A percentile compares a stretch with the other conserved stretches of the same genome.
These are phyloP conservation scores for Lagothrix lagotricha DNA, from an alignment of 2,797 vertebrate species.

Conservation along the genomic window DNA sequence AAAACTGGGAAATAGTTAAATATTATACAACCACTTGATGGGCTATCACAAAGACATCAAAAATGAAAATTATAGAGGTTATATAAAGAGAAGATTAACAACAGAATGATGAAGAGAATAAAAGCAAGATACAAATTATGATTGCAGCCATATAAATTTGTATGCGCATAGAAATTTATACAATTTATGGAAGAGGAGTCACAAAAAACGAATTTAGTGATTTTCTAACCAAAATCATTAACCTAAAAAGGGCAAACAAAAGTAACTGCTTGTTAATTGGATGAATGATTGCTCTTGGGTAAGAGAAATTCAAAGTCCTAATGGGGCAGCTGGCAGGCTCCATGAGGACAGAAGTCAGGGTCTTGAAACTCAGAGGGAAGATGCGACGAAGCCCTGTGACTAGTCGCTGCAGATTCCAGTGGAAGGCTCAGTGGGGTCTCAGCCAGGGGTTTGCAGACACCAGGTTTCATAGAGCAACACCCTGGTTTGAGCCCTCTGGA, in stretches of 20 bases:
- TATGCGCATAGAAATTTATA: background rate
- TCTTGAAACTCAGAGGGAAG: background rate
- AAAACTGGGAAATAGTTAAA: conserved; percentile 16
- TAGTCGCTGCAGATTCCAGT: background rate
- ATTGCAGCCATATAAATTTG: background rate
- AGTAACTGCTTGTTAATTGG: conserved; percentile 37
- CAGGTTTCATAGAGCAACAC: background rate
- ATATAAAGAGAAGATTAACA: conserved; percentile 39
- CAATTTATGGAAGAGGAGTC: background rate
- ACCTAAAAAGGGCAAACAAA: conserved; percentile 25
- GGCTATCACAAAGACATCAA: background rate
- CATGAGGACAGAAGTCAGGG: background rate
- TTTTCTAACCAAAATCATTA: conserved; percentile 41
- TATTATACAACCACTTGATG: background rate
- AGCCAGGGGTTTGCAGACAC: rapidly evolving
- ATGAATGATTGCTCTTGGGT: background rate
- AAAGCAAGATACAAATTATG: background rate
- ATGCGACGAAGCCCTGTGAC: background rate
- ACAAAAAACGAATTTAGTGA: background rate
- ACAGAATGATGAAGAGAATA: background rate
- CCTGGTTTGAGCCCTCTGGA: background rate
- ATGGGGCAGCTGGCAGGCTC: background rate
- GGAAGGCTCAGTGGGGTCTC: background rate
- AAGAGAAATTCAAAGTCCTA: background rate
- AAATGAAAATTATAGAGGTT: conserved; percentile 40